A percentile compares a stretch with the other conserved stretches of the same genome.
phyloP scores from a whole-genome alignment of 30 jellyfish, hydroid and myxozoan genomes.

The Catostylus mosaicus region DNA sequence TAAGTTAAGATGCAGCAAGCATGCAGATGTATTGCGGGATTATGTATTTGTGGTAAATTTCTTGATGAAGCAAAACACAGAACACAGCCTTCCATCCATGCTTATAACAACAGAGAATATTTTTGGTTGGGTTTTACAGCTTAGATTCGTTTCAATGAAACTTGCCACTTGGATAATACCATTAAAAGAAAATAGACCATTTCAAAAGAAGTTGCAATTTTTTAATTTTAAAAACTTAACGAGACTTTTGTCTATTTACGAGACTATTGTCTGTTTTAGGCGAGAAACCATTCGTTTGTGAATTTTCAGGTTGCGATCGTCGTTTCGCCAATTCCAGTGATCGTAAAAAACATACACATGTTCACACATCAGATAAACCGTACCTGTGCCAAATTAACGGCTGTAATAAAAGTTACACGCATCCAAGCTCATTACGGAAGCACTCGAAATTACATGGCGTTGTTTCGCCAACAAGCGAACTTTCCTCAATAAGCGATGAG shows the following conservation, averaged over 20 bases:
- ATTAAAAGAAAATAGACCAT: background rate
- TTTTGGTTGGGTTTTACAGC: no score
- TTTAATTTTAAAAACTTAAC: no score
- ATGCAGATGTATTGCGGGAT: no score
- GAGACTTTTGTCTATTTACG: no score
- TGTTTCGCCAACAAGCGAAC: slow-evolving; percentile 55
- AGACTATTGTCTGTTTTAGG: slow-evolving; percentile 8
- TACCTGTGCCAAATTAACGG: slow-evolving; percentile 89
- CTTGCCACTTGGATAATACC: background rate
- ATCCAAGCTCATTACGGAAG: slow-evolving; percentile 89
- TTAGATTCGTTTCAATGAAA: background rate
- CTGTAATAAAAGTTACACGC: slow-evolving; percentile 94
- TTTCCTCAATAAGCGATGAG: background rate
- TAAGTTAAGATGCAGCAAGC: no score
- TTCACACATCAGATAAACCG: slow-evolving; percentile 90
- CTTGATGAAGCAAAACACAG: no score
- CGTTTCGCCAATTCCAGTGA: slow-evolving; percentile 90
- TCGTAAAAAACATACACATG: slow-evolving; percentile 82
- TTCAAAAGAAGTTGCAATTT: no score
- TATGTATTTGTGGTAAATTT: no score
- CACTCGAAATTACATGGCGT: slow-evolving; percentile 93
- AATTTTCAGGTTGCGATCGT: slow-evolving; percentile 86
- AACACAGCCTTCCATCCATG: no score
- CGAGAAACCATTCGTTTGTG: slow-evolving; percentile 95
- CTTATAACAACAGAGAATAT: no score